These are phyloP conservation scores for Pachypanchax playfairii DNA, from an alignment of 2,113 vertebrate species.

Conservation along the genomic window DNA sequence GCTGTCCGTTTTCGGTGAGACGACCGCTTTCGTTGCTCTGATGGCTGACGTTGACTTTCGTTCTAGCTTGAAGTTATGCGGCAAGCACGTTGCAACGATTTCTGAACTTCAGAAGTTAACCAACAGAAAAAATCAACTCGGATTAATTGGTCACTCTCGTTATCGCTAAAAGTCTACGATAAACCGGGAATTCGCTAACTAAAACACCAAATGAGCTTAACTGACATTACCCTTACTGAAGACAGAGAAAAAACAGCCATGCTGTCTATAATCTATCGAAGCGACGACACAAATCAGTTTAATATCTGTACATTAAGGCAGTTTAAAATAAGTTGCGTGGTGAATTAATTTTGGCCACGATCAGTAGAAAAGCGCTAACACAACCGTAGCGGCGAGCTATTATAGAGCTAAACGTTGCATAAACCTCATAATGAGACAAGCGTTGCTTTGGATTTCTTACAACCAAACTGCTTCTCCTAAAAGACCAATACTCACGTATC, in stretches of 20 bases:
- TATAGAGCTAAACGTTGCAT: slow-evolving; percentile 49
- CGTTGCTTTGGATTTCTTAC: slow-evolving; percentile 6
- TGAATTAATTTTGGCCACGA: slow-evolving; percentile 1
- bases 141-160: slow-evolving; percentile 6
- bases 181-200: slow-evolving; percentile 21
- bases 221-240: slow-evolving; percentile 24
- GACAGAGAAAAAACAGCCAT: slow-evolving; percentile 19
- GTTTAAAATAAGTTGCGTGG: slow-evolving; percentile 6
- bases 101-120: neutral
- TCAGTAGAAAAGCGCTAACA: slow-evolving; percentile 26
- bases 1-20: slow-evolving; percentile 50
- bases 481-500: neutral
- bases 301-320: too few relatives aligned
- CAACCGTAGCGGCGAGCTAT: slow-evolving; percentile 25
- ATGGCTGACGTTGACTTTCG: slow-evolving; percentile 53
- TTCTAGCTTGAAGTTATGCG: slow-evolving; percentile 25
- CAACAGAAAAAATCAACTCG: neutral
- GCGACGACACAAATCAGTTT: neutral
- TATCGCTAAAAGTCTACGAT: slow-evolving; percentile 10
- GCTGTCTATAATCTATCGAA: neutral
- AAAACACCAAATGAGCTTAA: slow-evolving; percentile 28
- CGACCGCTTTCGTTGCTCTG: slow-evolving; percentile 49
- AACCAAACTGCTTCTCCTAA: neutral
- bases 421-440: slow-evolving; percentile 48
- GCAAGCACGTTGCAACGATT: slow-evolving; percentile 7